Evolutionary conservation across 2,888 invertebrate genomes (phyloP).

Genomic region (Nysson spinosus): DNA sequence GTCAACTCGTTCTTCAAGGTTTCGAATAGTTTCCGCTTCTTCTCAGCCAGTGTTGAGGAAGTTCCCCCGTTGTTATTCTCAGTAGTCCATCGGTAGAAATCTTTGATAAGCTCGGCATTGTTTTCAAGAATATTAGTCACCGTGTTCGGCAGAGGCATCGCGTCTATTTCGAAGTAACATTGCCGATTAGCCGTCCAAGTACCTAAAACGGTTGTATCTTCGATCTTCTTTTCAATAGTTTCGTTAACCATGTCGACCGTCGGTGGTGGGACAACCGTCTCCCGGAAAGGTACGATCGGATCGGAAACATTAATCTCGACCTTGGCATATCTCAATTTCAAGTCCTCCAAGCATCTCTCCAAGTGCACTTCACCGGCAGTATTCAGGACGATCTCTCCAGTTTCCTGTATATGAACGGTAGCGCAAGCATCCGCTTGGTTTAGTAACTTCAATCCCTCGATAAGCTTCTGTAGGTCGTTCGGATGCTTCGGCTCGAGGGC

Average conservation of each 20-base stretch:
- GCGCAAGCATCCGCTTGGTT: constrained; percentile 98
- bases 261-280: constrained; percentile 91
- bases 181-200: constrained; percentile 84
- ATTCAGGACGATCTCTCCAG: constrained; percentile 95
- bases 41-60: constrained; percentile 60
- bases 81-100: constrained; percentile 79
- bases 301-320: constrained; percentile 93
- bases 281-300: constrained; percentile 97
- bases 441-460: constrained; percentile 88
- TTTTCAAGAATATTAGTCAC: constrained; percentile 86
- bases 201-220: constrained; percentile 74
- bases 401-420: constrained; percentile 92
- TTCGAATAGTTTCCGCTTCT: constrained; percentile 69
- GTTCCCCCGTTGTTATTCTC: not conserved
- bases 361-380: constrained; percentile 99
- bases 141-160: constrained; percentile 85
- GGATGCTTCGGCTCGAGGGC: constrained; percentile 93
- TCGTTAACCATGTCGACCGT: constrained; percentile 92
- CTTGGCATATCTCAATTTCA: constrained; percentile 89
- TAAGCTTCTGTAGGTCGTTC: constrained; percentile 86
- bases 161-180: constrained; percentile 85
- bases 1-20: constrained; percentile 80
- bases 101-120: constrained; percentile 85
- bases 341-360: constrained; percentile 95
- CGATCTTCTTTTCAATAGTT: constrained; percentile 83